These are phyloP conservation scores for Sipha maydis DNA, from an alignment of 2,888 invertebrate genomes.

Conservation along the genomic window DNA sequence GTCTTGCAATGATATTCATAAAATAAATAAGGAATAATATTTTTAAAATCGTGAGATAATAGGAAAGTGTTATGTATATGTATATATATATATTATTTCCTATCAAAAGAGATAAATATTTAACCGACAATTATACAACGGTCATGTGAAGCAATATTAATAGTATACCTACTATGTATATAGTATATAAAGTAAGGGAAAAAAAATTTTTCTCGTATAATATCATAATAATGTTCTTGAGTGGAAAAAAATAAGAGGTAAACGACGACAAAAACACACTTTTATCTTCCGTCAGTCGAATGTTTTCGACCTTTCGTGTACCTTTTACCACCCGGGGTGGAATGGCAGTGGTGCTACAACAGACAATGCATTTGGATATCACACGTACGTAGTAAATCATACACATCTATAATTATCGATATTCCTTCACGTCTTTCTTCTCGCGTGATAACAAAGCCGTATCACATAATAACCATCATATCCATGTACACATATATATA, in stretches of 20 bases:
- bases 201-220: not conserved
- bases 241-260: not conserved
- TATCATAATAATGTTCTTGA: not conserved
- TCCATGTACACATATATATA: not conserved
- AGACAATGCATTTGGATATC: conserved; percentile 41
- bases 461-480: not conserved
- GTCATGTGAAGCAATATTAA: not conserved
- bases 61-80: too few species aligned
- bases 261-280: conserved; percentile 17
- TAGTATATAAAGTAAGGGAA: not conserved
- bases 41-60: too few species aligned
- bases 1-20: too few species aligned
- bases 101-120: not conserved
- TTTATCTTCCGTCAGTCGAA: conserved; percentile 17
- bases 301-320: conserved; percentile 50
- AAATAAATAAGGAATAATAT: too few species aligned
- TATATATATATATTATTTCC: not conserved
- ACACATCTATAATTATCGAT: not conserved
- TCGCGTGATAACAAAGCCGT: conserved; percentile 22
- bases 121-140: not conserved
- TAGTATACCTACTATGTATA: not conserved
- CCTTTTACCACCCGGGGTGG: conserved; percentile 18
- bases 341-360: not conserved
- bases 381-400: conserved; percentile 20
- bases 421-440: not conserved